Base-by-base conservation (phyloP, 1,140 invertebrate species). In the Calephelis nemesis region DNA sequence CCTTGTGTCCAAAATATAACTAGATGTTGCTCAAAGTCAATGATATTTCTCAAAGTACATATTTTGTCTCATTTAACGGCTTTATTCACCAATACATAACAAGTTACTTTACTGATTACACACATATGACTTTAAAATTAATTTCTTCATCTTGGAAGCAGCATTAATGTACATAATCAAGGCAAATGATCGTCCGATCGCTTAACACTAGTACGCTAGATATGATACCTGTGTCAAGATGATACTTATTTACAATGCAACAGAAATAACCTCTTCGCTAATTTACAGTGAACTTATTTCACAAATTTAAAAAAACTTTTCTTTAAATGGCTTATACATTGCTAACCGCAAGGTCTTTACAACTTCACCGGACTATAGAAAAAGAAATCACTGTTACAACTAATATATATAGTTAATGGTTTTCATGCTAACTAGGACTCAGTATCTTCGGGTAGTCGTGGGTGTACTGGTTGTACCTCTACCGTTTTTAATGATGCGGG, bases 61-160 rank as follows among this genome's bases (percentile, higher is more conserved):
- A 60, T 19, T 12, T 60, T 60, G 54, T 60, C 19, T 60, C 30
- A 39, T 60, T 60, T 60, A 39, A 60, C 54, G 54, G 54, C 54
- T 39, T 39, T 60, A 60, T 19, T 58, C 52, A 30, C 52, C 11
- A 30, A 58, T 10, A 58, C 15, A 58, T 58, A 58, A 58, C 52
- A 58, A 58, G 52, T 58, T 58, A 15, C 15, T 58, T 9, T 58
- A 58, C 30, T 58, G 52, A 58, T 58, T 48, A 48, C 47, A 65
- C 65, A 66, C 65, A 54, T 45, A 58, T 45, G 50, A 52, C 42
- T 42, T 66, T 50, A 15, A 66, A 58, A 66, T 66, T 66, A 85
- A 88, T 88, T 87, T 87, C 84, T 88, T 88, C 82, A 88, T 87
- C 78, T 65, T 30, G 15, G 15, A 58, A 81, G 65, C 77, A 45